Base-by-base conservation (phyloP, 2,888 invertebrate genomes). In the Leptopilina drosophilae region DNA sequence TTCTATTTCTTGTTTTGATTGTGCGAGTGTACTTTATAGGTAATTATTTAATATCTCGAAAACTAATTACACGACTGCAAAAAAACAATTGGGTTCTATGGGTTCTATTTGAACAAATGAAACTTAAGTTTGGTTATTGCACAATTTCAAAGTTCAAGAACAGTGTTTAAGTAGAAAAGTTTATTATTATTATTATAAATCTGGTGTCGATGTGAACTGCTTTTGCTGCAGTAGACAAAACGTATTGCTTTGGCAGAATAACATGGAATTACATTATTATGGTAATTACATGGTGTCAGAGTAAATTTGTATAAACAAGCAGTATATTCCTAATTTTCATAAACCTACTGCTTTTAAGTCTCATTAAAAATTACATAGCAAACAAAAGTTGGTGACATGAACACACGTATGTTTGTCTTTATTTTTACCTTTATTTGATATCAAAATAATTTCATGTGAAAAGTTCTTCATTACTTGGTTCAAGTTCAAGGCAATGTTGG, bases 211-310 rank as follows among this genome's bases (percentile, higher is more conserved):
- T 59, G 15, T 62, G 62, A 15, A 20, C 62, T 62, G 62, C 62
- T 62, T 15, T 62, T 62, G 62, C 20, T 9, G 20, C 62, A 20
- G 62, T 66, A 42, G 15, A 66, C 20, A 42, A 42, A 42, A 15
- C 14, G 62, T 46, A 42, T 66, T 66, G n/a, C 66, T n/a, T 40
- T 42, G 42, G 9, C 40, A 66, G 40, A 66, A 66, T 66, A 66
- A 66, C 46, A 66, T 42, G 42, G 42, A 42, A 66, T 66, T 66
- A 66, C 42, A 42, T 40, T 46, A 66, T 66, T 66, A 42, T 66
- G 42, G 66, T 42, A 66, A 66, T 66, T 42, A 66, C n/a, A 65
- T 40, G 65, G 65, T 65, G 65, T 40, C 33, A 66, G 42, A 8
- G 66, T n/a, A 42, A 66, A 66, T 42, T 42, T 42, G 9, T 40